These are phyloP conservation scores for Megaceryle maxima DNA, from an alignment of 2,113 vertebrate genomes.

Conservation along the genomic window DNA sequence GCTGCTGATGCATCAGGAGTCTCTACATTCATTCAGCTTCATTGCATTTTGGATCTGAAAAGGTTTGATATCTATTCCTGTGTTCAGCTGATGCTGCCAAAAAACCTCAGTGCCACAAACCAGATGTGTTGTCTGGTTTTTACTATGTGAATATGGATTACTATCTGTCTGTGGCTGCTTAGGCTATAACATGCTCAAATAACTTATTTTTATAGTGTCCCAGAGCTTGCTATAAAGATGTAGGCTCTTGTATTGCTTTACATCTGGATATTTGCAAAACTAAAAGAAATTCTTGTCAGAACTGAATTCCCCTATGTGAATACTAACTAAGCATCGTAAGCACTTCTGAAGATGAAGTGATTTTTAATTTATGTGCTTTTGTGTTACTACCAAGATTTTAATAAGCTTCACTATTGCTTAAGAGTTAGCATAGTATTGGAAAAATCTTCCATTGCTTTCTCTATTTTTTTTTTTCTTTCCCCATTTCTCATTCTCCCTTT, in stretches of 20 bases:
- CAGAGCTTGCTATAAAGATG: neutral
- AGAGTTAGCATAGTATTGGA: neutral
- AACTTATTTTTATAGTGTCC: neutral
- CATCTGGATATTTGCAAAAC: neutral
- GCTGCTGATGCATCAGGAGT: neutral
- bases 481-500: neutral
- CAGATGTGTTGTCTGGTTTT: neutral
- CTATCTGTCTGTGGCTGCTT: neutral
- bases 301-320: neutral
- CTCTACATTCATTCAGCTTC: neutral
- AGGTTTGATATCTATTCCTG: constrained; percentile 37
- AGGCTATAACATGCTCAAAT: neutral
- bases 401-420: neutral
- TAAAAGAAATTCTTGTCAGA: neutral
- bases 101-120: neutral
- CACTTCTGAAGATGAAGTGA: neutral
- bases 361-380: neutral
- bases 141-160: neutral
- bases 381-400: neutral
- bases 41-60: neutral
- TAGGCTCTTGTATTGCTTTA: neutral
- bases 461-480: neutral
- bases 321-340: neutral
- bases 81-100: neutral
- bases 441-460: neutral